Evolutionary conservation across 2,797 vertebrate species (phyloP).

Genomic region (Tapera naevia): DNA sequence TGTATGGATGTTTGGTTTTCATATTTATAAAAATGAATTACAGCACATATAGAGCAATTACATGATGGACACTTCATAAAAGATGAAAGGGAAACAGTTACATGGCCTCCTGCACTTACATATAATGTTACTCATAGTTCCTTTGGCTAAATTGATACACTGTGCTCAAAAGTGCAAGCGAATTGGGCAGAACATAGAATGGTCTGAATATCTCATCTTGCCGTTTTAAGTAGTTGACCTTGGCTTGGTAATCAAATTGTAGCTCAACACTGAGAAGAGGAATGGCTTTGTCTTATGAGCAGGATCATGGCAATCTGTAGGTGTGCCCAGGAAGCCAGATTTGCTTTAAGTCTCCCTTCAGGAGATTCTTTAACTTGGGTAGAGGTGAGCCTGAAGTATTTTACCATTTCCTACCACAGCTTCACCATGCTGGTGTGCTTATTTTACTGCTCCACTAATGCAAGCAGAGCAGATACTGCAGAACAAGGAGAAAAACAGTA

Average conservation of each 20-base stretch:
- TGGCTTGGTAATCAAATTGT: not conserved
- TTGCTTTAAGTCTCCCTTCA: not conserved
- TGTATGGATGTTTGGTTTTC: not conserved
- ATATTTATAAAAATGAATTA: not conserved
- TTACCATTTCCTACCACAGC: not conserved
- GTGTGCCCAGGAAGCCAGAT: not conserved
- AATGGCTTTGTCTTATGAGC: not conserved
- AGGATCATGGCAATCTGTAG: not conserved
- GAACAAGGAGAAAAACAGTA: not conserved
- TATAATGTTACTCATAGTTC: not conserved
- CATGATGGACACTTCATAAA: not conserved
- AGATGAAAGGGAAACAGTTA: not conserved
- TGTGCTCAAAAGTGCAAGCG: not conserved
- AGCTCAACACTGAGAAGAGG: not conserved
- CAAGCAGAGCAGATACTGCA: not conserved
- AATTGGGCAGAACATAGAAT: not conserved
- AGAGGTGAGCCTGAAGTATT: not conserved
- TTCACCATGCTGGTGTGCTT: not conserved
- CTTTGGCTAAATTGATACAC: not conserved
- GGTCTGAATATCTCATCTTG: not conserved
- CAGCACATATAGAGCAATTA: not conserved
- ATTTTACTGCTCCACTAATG: not conserved
- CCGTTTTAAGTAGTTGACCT: not conserved
- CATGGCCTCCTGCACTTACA: not conserved
- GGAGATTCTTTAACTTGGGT: not conserved